Percentiles rank a stretch among this genome's conserved stretches.
Evolutionary conservation across 2,888 invertebrate species (phyloP).

Genomic region (Ormyrus thymus): DNA sequence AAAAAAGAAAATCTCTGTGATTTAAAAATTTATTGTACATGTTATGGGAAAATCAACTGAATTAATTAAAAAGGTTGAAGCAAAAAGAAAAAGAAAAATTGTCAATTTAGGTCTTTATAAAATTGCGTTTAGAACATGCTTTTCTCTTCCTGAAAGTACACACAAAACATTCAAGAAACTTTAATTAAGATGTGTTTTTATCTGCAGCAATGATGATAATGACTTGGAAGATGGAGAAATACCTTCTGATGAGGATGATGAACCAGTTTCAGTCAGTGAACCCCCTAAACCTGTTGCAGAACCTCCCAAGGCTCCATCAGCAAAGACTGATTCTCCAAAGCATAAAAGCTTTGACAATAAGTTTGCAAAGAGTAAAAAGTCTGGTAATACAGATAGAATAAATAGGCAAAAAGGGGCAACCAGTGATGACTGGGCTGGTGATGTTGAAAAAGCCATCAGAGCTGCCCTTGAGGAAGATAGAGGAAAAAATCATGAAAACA

Average conservation of each 20-base stretch:
- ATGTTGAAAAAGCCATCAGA: slow-evolving; percentile 86
- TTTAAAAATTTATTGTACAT: too few species aligned
- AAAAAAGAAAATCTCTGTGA: too few species aligned
- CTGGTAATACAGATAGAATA: slow-evolving; percentile 72
- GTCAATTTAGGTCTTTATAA: too few species aligned
- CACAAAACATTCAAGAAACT: background rate
- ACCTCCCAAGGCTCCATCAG: slow-evolving; percentile 62
- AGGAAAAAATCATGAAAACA: slow-evolving; percentile 65
- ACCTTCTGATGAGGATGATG: slow-evolving; percentile 81
- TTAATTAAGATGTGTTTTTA: slow-evolving; percentile 22
- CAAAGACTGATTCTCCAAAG: slow-evolving; percentile 71
- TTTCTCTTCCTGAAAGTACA: background rate
- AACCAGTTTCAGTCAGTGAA: slow-evolving; percentile 71
- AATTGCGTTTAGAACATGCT: too few species aligned
- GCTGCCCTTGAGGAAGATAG: slow-evolving; percentile 84
- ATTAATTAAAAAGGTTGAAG: too few species aligned
- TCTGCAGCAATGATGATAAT: slow-evolving; percentile 73
- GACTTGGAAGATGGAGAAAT: slow-evolving; percentile 93
- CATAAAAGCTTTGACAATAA: slow-evolving; percentile 69
- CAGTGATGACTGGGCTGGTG: slow-evolving; percentile 85
- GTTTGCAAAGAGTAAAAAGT: slow-evolving; percentile 64
- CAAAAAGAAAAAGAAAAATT: too few species aligned
- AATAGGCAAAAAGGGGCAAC: slow-evolving; percentile 76
- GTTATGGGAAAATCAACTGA: too few species aligned
- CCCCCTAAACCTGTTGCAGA: slow-evolving; percentile 75